Percentiles rank a stretch among this genome's conserved stretches.
Evolutionary conservation across 2,797 vertebrate genomes (phyloP).

Genomic region (Poecilia picta): DNA sequence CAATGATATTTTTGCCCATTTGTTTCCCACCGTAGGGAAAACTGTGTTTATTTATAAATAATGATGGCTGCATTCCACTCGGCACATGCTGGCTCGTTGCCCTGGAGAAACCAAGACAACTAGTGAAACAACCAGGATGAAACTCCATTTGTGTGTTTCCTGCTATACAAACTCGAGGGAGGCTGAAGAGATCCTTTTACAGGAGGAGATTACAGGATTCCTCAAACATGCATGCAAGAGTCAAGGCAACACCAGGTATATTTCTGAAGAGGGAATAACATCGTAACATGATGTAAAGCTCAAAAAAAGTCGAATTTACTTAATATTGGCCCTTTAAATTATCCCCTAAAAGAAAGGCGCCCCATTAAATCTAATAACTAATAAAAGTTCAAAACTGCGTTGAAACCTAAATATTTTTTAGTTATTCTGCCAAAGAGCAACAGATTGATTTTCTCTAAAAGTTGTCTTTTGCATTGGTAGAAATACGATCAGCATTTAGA

Average conservation of each 20-base stretch:
- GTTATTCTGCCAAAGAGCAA: not conserved
- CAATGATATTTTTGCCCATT: not conserved
- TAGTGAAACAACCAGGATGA: not conserved
- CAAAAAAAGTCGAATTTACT: no score
- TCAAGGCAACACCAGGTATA: no score
- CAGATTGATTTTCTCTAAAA: not conserved
- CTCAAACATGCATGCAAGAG: no score
- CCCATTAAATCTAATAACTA: not conserved
- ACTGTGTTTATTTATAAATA: slow-evolving; percentile 6
- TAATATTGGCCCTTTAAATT: not conserved
- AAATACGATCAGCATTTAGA: not conserved
- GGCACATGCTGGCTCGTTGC: slow-evolving; percentile 8
- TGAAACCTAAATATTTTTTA: not conserved
- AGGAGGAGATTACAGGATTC: not conserved
- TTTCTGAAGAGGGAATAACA: no score
- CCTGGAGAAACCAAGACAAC: not conserved
- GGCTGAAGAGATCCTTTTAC: not conserved
- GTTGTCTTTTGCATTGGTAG: not conserved
- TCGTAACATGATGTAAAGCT: no score
- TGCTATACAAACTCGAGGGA: not conserved
- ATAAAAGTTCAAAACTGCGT: not conserved
- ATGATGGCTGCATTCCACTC: not conserved
- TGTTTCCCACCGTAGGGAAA: not conserved
- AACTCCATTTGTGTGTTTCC: slow-evolving; percentile 1
- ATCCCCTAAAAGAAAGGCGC: not conserved